Evolutionary conservation across 2,888 invertebrate genomes (phyloP).

Genomic region (Melieria crassipennis): DNA sequence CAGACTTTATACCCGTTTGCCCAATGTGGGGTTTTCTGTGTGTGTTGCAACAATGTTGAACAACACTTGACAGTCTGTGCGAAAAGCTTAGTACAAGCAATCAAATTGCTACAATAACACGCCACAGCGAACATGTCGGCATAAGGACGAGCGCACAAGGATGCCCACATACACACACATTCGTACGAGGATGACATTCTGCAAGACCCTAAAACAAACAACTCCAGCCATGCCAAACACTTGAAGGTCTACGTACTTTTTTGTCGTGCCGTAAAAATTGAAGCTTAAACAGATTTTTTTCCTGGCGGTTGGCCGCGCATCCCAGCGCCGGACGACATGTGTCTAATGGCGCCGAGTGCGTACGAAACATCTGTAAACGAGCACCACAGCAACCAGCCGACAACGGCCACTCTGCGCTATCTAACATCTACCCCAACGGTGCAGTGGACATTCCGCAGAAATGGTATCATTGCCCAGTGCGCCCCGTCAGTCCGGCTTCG

Average conservation of each 20-base stretch:
- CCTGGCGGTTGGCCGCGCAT: too few relatives aligned
- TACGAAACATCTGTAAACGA: constrained; percentile 30
- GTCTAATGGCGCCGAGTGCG: constrained; percentile 29
- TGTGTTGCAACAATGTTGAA: constrained; percentile 37
- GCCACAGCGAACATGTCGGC: constrained; percentile 46
- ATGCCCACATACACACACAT: constrained; percentile 14
- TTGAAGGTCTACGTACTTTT: constrained; percentile 51
- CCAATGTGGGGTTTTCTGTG: too few relatives aligned
- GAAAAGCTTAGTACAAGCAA: constrained; percentile 44
- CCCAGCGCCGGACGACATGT: not conserved
- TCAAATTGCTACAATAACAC: constrained; percentile 43
- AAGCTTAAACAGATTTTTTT: not conserved
- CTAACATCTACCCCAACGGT: too few relatives aligned
- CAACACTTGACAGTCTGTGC: constrained; percentile 62
- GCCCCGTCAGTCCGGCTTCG: too few relatives aligned
- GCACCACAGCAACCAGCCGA: constrained; percentile 15
- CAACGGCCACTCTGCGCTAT: too few relatives aligned
- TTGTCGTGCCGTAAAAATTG: constrained; percentile 13
- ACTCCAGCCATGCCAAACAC: constrained; percentile 40
- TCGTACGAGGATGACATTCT: constrained; percentile 8
- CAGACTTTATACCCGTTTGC: too few relatives aligned
- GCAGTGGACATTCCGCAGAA: too few relatives aligned
- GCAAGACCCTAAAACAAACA: not conserved
- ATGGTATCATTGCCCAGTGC: too few relatives aligned
- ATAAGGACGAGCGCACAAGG: not conserved